Percentiles rank a stretch among this genome's conserved stretches.
These are phyloP conservation scores for Resseliella maxima DNA, from an alignment of 2,888 invertebrate genomes.

Conservation along the genomic window DNA sequence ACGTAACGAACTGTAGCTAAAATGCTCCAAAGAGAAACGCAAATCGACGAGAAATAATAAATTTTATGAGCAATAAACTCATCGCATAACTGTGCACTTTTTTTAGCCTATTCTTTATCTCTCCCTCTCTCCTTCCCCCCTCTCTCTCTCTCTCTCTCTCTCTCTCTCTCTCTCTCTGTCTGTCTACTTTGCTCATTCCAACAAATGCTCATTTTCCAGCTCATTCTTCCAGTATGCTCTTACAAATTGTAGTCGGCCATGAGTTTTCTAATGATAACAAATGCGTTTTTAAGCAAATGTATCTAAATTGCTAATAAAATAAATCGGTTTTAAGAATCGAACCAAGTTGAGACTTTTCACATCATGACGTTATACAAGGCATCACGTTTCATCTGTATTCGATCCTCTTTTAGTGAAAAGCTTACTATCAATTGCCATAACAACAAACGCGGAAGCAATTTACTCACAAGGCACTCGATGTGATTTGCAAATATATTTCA, in stretches of 20 bases:
- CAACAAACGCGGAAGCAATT: slow-evolving; percentile 1
- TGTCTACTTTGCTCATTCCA: background rate
- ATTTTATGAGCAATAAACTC: slow-evolving; percentile 53
- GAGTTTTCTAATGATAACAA: slow-evolving; percentile 34
- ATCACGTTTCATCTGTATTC: background rate
- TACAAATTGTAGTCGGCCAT: background rate
- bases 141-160: too few species aligned
- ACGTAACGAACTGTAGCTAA: slow-evolving; percentile 53
- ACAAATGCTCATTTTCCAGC: background rate
- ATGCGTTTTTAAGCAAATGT: slow-evolving; percentile 34
- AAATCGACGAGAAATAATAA: slow-evolving; percentile 43
- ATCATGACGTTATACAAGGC: background rate
- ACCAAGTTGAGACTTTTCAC: slow-evolving; percentile 10
- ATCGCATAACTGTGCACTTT: slow-evolving; percentile 32
- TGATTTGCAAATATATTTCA: background rate
- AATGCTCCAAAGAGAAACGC: background rate
- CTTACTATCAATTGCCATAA: background rate
- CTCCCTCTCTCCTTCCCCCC: too few species aligned
- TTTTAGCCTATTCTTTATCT: background rate
- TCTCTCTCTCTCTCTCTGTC: too few species aligned
- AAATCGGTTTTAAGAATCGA: slow-evolving; percentile 32
- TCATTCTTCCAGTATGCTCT: background rate
- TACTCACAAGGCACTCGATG: background rate
- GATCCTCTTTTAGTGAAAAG: background rate
- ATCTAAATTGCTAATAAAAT: slow-evolving; percentile 12